Conservation (phyloP, 2,113 vertebrate genomes). For the Pyrgilauda ruficollis region DNA sequence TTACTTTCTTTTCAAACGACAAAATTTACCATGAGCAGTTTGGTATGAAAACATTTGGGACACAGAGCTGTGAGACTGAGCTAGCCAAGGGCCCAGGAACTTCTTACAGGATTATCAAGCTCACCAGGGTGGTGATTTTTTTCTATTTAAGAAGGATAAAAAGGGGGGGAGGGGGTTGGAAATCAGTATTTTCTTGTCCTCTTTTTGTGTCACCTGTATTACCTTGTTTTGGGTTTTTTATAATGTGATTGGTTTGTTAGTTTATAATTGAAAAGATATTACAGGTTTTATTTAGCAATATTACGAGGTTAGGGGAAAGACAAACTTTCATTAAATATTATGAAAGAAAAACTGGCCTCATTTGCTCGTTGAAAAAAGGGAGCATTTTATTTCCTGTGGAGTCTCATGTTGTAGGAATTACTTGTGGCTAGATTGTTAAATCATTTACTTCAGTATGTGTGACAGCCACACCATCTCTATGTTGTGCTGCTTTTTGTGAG, state of each 20-base stretch:
- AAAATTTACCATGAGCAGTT: constrained; percentile 66
- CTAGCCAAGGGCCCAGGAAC: constrained; percentile 75
- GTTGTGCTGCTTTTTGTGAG: not conserved
- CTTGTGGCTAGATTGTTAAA: constrained; percentile 45
- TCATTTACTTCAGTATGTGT: constrained; percentile 39
- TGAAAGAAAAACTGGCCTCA: constrained; percentile 69
- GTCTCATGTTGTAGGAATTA: constrained; percentile 41
- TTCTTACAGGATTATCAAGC: constrained; percentile 59
- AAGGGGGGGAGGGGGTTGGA: not conserved
- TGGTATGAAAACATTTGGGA: constrained; percentile 66
- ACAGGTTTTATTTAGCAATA: constrained; percentile 79
- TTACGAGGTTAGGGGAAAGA: constrained; percentile 39
- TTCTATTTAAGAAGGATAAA: constrained; percentile 59
- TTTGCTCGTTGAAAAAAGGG: constrained; percentile 70
- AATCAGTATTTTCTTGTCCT: constrained; percentile 72
- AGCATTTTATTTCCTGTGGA: constrained; percentile 51
- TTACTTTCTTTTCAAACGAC: constrained; percentile 75
- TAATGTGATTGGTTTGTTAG: constrained; percentile 72
- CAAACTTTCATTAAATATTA: constrained; percentile 76
- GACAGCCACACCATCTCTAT: constrained; percentile 12
- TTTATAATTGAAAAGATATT: constrained; percentile 71
- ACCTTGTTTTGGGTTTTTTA: constrained; percentile 68
- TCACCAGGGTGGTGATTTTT: constrained; percentile 54
- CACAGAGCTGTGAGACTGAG: constrained; percentile 66
- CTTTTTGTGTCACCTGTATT: constrained; percentile 69